A percentile compares a stretch with the other conserved stretches of the same genome.
These are phyloP conservation scores for Umimayanthus chanpuru DNA, from an alignment of 92 coral and sea anemone species.

Conservation along the genomic window DNA sequence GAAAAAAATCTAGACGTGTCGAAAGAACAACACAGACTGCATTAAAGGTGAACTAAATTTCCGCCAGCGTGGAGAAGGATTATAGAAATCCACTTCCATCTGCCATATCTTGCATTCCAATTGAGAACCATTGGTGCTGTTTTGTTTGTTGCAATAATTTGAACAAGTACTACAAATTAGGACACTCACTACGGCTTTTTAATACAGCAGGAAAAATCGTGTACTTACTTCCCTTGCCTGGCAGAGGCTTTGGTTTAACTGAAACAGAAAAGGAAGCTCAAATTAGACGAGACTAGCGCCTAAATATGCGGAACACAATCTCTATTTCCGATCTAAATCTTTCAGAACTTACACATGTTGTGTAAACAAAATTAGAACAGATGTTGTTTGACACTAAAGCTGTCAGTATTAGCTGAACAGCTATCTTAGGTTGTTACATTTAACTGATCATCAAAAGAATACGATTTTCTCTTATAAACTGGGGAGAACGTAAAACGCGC, in stretches of 20 bases:
- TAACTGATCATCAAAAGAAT: too few species aligned
- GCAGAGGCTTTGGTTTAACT: constrained; percentile 40
- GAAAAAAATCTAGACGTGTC: too few species aligned
- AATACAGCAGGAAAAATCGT: neutral
- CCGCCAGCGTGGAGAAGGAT: too few species aligned
- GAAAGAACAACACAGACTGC: too few species aligned
- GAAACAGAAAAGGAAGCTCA: neutral
- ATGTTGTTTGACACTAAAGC: too few species aligned
- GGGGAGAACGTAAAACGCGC: too few species aligned
- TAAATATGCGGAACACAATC: neutral
- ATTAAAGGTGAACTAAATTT: too few species aligned
- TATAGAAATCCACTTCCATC: neutral
- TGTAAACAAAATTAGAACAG: too few species aligned
- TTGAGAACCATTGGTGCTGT: neutral
- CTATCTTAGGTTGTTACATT: too few species aligned
- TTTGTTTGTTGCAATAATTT: neutral
- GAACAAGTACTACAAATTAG: neutral
- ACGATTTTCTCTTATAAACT: too few species aligned
- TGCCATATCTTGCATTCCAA: neutral
- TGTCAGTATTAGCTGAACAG: too few species aligned
- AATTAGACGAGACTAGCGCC: neutral
- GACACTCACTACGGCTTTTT: neutral
- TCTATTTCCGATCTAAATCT: neutral
- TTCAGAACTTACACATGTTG: neutral
- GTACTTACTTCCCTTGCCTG: constrained; percentile 38